Evolutionary conservation across 2,113 vertebrate genomes (phyloP).

Genomic region (Anguilla rostrata): DNA sequence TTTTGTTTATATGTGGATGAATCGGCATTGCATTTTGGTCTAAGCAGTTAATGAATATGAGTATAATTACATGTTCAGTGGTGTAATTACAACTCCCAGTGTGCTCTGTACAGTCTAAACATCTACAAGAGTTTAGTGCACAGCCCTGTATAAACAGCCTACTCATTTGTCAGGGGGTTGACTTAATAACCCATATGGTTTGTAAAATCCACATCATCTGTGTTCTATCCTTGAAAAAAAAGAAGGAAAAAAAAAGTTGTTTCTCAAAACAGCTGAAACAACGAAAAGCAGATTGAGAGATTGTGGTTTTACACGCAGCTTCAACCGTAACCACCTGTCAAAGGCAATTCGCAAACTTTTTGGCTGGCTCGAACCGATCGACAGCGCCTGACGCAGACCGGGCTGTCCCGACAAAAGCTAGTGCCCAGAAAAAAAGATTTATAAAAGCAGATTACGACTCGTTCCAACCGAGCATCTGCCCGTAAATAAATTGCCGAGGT

Average conservation of each 20-base stretch:
- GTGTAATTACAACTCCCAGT: slow-evolving; percentile 1
- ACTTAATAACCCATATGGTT: background rate
- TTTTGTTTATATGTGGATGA: slow-evolving; percentile 1
- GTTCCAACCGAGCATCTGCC: background rate
- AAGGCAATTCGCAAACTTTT: background rate
- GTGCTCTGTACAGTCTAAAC: background rate
- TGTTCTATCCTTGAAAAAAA: background rate
- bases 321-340: background rate
- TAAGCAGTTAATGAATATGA: slow-evolving; percentile 11
- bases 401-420: background rate
- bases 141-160: background rate
- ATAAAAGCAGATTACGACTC: background rate
- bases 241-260: background rate
- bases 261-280: slow-evolving; percentile 3
- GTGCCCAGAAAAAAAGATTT: background rate
- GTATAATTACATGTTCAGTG: background rate
- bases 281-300: background rate
- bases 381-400: background rate
- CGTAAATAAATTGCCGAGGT: background rate
- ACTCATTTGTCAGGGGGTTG: background rate
- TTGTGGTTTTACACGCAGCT: background rate
- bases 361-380: background rate
- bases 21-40: background rate
- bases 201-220: background rate
- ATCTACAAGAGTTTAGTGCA: background rate